Base-by-base conservation (phyloP, 2,888 invertebrate genomes). In the Brachypalpus laphriformis region DNA sequence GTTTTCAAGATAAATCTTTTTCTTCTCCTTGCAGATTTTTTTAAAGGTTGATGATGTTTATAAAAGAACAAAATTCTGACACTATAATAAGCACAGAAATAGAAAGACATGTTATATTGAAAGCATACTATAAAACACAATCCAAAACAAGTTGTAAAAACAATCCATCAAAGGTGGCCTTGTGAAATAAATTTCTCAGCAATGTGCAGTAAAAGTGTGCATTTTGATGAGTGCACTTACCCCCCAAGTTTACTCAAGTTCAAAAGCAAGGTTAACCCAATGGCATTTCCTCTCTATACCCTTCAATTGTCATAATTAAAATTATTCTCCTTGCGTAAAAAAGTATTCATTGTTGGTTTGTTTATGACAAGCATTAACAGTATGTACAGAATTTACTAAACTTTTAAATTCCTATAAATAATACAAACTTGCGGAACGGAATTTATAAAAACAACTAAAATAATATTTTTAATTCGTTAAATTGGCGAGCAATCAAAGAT, bases 301-400 rank as follows among this genome's bases (percentile, higher is more conserved):
- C 37, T 34, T 18, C 11, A 22, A 71, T 4, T 16, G 37, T 34
- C 18, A 28, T 40, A 59, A 59, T 70, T 70, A 57, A 56, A 70
- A 20, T 47, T 16, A 31, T 20, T 61, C n/a, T 18, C 25, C 2
- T 47, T 37, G 16, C 25, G 47, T 45, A n/a, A 25, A 28, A 6
- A 28, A 7, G n/a, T n/a, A 3, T 18, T 11, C 31, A 54, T 9
- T 31, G 16, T 5, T 20, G 16, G 5, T 37, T 47, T 65, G 37
- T 54, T 68, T 25, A 54, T 54, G 5, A 1, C 4, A 1, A 40
- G 2, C 20, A 31, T 34, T 57, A 57, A 66, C 37, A 51, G 14
- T 20, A 16, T 25, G 25, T 11, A 37, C 22, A 74, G 18, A 63
- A 54, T 74, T 56, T 42, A 42, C 54, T 22, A 54, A 34, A 31